phyloP scores from a whole-genome alignment of 2,888 invertebrate species.

The Ypsolopha sequella region DNA sequence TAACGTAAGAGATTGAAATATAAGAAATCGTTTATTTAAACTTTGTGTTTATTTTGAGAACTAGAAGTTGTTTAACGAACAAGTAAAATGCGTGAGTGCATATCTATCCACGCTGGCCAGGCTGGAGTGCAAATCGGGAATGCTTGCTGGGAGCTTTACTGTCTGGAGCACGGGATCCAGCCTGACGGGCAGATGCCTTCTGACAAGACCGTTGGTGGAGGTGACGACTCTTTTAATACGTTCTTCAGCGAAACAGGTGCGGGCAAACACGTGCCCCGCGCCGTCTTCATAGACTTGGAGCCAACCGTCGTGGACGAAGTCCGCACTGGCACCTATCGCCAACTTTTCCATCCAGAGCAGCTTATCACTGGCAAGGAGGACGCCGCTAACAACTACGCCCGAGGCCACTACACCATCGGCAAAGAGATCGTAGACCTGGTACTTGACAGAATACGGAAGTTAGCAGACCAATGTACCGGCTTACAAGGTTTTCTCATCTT shows the following conservation, averaged over 20 bases:
- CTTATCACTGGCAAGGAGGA: conserved; percentile 84
- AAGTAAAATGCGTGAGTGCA: too few relatives aligned
- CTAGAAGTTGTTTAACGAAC: too few relatives aligned
- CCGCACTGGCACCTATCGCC: conserved; percentile 93
- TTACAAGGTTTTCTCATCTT: conserved; percentile 94
- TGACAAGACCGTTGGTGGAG: conserved; percentile 84
- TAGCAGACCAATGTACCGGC: conserved; percentile 92
- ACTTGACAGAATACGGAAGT: conserved; percentile 85
- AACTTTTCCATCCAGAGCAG: conserved; percentile 83
- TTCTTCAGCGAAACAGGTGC: conserved; percentile 95
- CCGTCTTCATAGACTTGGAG: conserved; percentile 95
- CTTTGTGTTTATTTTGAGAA: too few relatives aligned
- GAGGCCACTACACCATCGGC: conserved; percentile 97
- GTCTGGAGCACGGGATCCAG: conserved; percentile 76
- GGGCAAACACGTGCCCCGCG: conserved; percentile 95
- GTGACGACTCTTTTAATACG: conserved; percentile 95
- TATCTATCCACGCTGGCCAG: conserved; percentile 1
- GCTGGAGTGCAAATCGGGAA: conserved; percentile 72
- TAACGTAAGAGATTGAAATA: too few relatives aligned
- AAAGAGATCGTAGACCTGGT: conserved; percentile 94
- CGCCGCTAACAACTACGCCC: conserved; percentile 97
- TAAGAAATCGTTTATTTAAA: too few relatives aligned
- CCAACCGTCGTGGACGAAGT: conserved; percentile 96
- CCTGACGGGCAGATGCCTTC: conserved; percentile 76
- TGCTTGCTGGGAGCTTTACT: conserved; percentile 86